Percentiles rank a stretch among this genome's conserved stretches.
Conservation (phyloP, 2,888 invertebrate genomes). For the Psylliodes chrysocephalus region DNA sequence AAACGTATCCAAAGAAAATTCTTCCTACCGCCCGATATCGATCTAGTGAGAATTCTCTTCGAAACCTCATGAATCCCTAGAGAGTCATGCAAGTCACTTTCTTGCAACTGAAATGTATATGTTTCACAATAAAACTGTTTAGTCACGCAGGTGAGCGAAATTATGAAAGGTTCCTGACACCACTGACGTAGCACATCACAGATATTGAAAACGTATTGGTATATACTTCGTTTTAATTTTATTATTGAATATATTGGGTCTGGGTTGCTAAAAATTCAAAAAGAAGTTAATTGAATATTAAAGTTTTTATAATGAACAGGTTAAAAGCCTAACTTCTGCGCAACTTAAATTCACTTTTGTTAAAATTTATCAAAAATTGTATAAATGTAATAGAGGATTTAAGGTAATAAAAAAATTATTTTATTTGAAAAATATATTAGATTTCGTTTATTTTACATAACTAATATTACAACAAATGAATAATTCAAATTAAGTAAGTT, state of each 20-base stretch:
- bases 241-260: constrained; percentile 31
- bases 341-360: too few species aligned
- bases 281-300: constrained; percentile 25
- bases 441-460: too few species aligned
- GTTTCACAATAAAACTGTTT: constrained; percentile 33
- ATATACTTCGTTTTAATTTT: constrained; percentile 25
- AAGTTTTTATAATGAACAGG: too few species aligned
- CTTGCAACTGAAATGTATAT: constrained; percentile 48
- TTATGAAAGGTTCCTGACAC: constrained; percentile 43
- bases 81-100: constrained; percentile 51
- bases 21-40: constrained; percentile 27
- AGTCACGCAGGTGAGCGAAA: constrained; percentile 42
- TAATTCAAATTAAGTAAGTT: too few species aligned
- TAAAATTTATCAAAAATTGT: too few species aligned
- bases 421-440: too few species aligned
- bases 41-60: constrained; percentile 38
- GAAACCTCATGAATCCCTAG: constrained; percentile 50
- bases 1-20: constrained; percentile 23
- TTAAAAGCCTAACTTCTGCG: too few species aligned
- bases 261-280: constrained; percentile 8
- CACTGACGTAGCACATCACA: constrained; percentile 32
- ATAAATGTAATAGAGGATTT: too few species aligned
- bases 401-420: too few species aligned
- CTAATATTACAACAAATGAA: too few species aligned
- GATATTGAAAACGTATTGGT: constrained; percentile 34